Evolutionary conservation across 2,888 invertebrate genomes (phyloP), one percentile per base, ranked within the genome.

Genomic region (Ditula angustiorana): DNA sequence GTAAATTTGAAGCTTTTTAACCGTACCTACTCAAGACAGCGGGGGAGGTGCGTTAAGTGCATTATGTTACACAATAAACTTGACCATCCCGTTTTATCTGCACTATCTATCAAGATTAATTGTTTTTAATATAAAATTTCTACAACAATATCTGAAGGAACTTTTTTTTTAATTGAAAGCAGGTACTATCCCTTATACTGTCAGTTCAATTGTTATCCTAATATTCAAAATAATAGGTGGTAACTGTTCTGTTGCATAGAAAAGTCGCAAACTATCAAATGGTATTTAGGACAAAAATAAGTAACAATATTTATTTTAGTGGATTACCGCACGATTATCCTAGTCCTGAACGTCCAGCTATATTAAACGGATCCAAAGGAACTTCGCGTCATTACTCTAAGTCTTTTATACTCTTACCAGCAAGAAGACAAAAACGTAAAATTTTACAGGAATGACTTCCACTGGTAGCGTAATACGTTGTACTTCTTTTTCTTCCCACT

Each of bases 121-220:
- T 33, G 61, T 50, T 33, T 33, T 62, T 44, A 44, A 72, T 70
- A 74, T 76, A 78, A 85, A 81, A 81, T 77, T 83, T 86, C 82
- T 82, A 87, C 85, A 81, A 84, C 83, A 77, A 82, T 72, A 74
- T 80, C 76, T 74, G 67, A 72, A 90, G 89, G 89, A 90, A 89
- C 90, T 87, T 82, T 76, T 72, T 66, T 67, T 58, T 71, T 75
- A 60, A 70, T 57, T 70, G 60, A 61, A 65, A 72, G 63, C 72
- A 60, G 68, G 73, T 72, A 71, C 66, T 68, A 72, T 55, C 69
- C 68, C 67, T 70, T 73, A 70, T 67, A 66, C 49, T 64, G 41
- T 49, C 59, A 26, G 44, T 44, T 33, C 24, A 21, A 44, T 33
- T 52, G 63, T 44, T 41, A 30, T 33, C 16, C 37, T 67, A 70